Conservation (phyloP, 2,797 vertebrate genomes). For the Chromobotia macracanthus region DNA sequence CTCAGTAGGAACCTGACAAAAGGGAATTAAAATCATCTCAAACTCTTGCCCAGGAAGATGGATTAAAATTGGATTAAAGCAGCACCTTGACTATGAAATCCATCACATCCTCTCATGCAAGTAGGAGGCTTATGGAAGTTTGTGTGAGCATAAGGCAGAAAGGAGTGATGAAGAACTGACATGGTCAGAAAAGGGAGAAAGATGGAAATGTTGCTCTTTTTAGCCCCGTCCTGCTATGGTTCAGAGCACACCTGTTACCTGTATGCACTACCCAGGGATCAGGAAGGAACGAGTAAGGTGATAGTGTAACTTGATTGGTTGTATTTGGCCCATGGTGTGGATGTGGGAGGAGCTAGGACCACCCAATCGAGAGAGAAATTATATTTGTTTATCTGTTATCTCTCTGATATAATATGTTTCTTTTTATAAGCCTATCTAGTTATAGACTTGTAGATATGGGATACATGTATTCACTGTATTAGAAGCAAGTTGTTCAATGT, state of each 20-base stretch:
- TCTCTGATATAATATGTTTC: not conserved
- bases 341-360: not conserved
- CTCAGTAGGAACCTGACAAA: constrained; percentile 46
- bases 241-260: constrained; percentile 1
- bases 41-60: constrained; percentile 48
- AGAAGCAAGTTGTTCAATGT: no score
- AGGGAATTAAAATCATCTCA: constrained; percentile 43
- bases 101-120: constrained; percentile 53
- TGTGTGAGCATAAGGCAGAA: constrained; percentile 30
- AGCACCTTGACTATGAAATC: constrained; percentile 61
- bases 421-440: not conserved
- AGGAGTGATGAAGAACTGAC: constrained; percentile 34
- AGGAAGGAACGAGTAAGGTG: not conserved
- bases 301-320: not conserved
- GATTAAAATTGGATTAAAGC: constrained; percentile 59
- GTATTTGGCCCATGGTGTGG: not conserved
- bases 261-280: not conserved
- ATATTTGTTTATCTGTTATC: not conserved
- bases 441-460: not conserved
- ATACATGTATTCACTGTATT: no score
- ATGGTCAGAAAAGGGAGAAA: constrained; percentile 41
- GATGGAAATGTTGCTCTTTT: constrained; percentile 20
- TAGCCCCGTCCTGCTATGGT: not conserved
- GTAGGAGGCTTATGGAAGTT: constrained; percentile 48
- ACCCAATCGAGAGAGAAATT: not conserved